Conservation (phyloP, 2,797 vertebrate genomes). For the Scomberomorus guttatus region DNA sequence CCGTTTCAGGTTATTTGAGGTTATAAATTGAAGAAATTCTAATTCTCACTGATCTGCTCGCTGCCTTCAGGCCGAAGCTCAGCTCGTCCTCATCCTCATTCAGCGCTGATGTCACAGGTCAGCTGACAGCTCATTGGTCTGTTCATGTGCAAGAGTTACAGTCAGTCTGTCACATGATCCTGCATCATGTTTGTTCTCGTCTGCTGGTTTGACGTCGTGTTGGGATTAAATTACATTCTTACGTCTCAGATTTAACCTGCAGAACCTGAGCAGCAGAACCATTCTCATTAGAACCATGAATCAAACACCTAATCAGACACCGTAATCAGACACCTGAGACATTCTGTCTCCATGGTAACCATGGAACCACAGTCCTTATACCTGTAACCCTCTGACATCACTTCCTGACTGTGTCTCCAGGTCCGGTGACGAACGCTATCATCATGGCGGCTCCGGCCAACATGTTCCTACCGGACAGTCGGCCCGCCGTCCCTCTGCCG, state of each 20-base stretch:
- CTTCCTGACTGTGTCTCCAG: slow-evolving; percentile 56
- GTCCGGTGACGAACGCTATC: slow-evolving; percentile 73
- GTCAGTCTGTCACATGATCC: too few species aligned
- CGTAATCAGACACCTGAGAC: too few species aligned
- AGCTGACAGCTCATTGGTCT: slow-evolving; percentile 16
- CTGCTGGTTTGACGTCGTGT: too few species aligned
- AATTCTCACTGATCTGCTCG: slow-evolving; percentile 38
- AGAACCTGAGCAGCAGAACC: too few species aligned
- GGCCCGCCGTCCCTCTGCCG: slow-evolving; percentile 89
- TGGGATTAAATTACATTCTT: too few species aligned
- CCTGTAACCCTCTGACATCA: slow-evolving; percentile 1
- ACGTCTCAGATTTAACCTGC: too few species aligned
- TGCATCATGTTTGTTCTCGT: too few species aligned
- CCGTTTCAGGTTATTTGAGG: slow-evolving; percentile 23
- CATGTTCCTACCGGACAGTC: slow-evolving; percentile 93
- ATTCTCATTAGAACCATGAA: too few species aligned
- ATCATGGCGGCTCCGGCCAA: slow-evolving; percentile 79
- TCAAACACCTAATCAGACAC: too few species aligned
- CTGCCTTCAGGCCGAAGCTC: slow-evolving; percentile 23
- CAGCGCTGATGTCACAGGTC: slow-evolving; percentile 31
- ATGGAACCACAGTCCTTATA: not conserved
- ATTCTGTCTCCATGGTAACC: not conserved
- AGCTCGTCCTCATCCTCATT: slow-evolving; percentile 30
- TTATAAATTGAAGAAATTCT: slow-evolving; percentile 26
- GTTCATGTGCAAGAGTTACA: not conserved